Evolutionary conservation across 2,888 invertebrate genomes (phyloP).

Genomic region (Margaritifera margaritifera): DNA sequence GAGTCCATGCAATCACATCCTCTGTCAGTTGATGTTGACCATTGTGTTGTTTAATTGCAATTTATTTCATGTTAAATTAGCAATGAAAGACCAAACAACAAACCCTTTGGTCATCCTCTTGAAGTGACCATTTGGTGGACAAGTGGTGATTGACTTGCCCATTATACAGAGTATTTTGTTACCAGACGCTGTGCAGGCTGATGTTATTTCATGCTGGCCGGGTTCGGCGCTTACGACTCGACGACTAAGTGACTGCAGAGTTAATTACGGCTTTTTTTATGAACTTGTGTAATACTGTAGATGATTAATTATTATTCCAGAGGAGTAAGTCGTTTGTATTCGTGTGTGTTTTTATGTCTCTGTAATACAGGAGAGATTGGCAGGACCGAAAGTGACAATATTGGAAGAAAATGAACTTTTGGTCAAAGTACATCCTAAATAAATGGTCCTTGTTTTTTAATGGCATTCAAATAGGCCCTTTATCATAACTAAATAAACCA

Average conservation of each 20-base stretch:
- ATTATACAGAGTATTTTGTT: constrained; percentile 31
- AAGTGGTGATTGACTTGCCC: constrained; percentile 29
- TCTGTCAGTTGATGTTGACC: constrained; percentile 37
- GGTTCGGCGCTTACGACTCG: too few species aligned
- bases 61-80: constrained; percentile 50
- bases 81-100: constrained; percentile 39
- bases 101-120: constrained; percentile 25
- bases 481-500: too few species aligned
- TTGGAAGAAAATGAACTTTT: too few species aligned
- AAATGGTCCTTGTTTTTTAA: too few species aligned
- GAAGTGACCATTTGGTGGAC: constrained; percentile 18
- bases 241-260: too few species aligned
- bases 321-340: not conserved
- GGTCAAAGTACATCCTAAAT: too few species aligned
- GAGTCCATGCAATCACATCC: constrained; percentile 28
- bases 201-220: too few species aligned
- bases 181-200: constrained; percentile 5
- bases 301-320: not conserved
- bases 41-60: constrained; percentile 46
- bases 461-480: too few species aligned
- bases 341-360: too few species aligned
- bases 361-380: too few species aligned
- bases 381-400: too few species aligned
- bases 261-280: too few species aligned
- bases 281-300: not conserved